Conservation (phyloP, 2,888 invertebrate genomes). For the Metacarcinus magister region DNA sequence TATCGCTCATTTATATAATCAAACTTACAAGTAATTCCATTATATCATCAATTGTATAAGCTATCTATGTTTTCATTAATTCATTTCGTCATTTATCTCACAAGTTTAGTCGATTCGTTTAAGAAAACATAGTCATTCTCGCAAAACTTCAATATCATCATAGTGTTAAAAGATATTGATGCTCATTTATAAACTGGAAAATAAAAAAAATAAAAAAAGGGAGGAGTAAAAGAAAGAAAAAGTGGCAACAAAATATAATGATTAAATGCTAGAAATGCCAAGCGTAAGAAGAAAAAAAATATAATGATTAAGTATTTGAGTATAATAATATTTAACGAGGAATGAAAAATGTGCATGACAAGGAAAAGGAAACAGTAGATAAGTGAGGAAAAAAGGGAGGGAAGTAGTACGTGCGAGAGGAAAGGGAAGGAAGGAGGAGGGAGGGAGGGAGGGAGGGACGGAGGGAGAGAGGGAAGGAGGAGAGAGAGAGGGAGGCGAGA, state of each 20-base stretch:
- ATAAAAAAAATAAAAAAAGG: background rate
- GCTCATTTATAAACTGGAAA: background rate
- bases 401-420: background rate
- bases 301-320: background rate
- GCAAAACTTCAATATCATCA: background rate
- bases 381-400: background rate
- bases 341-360: background rate
- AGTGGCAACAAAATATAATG: too few relatives aligned
- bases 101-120: background rate
- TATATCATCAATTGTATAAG: too few relatives aligned
- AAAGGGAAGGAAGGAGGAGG: constrained; percentile 17
- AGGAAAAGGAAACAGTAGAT: background rate
- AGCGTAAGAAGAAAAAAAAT: background rate
- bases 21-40: too few relatives aligned
- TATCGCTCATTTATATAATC: too few relatives aligned
- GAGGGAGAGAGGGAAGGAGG: background rate
- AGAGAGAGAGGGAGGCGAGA: background rate
- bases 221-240: background rate
- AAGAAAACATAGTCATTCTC: background rate
- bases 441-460: constrained; percentile 38
- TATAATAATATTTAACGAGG: background rate
- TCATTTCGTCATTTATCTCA: background rate
- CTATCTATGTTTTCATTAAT: background rate
- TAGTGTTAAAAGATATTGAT: too few relatives aligned
- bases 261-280: background rate